Percentiles rank a stretch among this genome's conserved stretches.
phyloP scores from a whole-genome alignment of 1,140 invertebrate species.

The Zelostemma sp. region DNA sequence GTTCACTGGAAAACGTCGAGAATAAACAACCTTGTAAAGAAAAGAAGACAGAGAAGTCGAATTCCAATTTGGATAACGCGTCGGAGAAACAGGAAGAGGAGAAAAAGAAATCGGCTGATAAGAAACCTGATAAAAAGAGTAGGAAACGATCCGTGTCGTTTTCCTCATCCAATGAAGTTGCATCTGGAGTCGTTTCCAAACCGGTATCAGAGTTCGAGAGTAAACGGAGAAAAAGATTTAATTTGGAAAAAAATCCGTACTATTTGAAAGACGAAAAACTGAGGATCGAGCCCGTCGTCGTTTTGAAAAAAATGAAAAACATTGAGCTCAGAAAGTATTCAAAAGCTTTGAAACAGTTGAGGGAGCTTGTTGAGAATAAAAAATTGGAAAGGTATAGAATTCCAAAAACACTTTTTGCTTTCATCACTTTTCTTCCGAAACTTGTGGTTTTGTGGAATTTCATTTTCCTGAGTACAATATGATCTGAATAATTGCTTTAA shows the following conservation, averaged over 20 bases:
- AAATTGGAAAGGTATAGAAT: constrained; percentile 1
- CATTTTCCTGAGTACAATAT: not conserved
- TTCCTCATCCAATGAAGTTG: too few relatives aligned
- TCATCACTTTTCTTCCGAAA: constrained; percentile 1
- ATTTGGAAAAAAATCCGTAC: not conserved
- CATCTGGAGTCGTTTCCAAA: too few relatives aligned
- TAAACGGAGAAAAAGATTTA: not conserved
- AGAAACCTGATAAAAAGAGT: too few relatives aligned
- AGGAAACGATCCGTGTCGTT: too few relatives aligned
- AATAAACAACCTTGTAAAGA: too few relatives aligned
- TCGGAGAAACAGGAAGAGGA: too few relatives aligned
- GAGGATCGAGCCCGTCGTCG: not conserved
- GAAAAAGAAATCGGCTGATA: too few relatives aligned
- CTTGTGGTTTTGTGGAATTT: not conserved
- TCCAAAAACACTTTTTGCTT: not conserved
- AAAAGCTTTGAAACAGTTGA: not conserved
- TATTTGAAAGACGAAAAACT: constrained; percentile 1
- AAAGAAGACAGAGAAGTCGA: too few relatives aligned
- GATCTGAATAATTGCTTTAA: too few relatives aligned
- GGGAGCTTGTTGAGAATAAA: not conserved
- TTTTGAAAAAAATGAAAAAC: not conserved
- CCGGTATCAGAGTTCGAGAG: too few relatives aligned
- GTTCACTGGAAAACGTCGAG: too few relatives aligned
- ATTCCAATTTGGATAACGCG: too few relatives aligned
- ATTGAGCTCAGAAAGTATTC: not conserved